Evolutionary conservation across 2,113 vertebrate genomes (phyloP), one percentile per base, ranked within the genome.

Genomic region (Misgurnus anguillicaudatus): DNA sequence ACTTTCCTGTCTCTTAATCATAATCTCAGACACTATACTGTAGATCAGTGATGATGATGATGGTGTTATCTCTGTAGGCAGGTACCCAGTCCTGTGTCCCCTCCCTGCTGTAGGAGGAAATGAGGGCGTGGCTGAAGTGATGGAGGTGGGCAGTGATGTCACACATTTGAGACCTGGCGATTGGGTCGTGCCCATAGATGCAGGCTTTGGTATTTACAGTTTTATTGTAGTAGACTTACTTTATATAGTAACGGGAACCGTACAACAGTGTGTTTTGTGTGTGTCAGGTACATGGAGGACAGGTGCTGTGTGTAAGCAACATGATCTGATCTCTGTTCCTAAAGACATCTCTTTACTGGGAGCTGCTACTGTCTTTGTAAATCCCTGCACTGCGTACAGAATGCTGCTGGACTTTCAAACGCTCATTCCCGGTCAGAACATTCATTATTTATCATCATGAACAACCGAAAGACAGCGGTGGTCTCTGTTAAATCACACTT

Each of bases 51-150:
- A 31, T 31, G 24, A 31, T 31, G 24, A 31, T 31, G 24, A 31
- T 31, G 24, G 24, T 31, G 24, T 31, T 63, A 41, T 61, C 21
- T 75, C 61, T 53, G 41, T 62, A 90, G 88, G 89, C 11, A 87
- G 77, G 2, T 90, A 90, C 42, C 84, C 84, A 1, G 86, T 90
- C 66, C 80, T 83, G 21, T 86, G 83, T 5, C 51, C 77, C 5
- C 63, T 89, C 31, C 89, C 89, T 45, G 88, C 87, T 19, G 76
- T 90, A 63, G 89, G 89, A n/a, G 89, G 89, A 13, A 90, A 88
- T 82, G 89, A 90, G 73, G 89, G 89, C 1, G 77, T 90, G 16
- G 88, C 82, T 4, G 86, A 87, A 64, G 86, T 90, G 48, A 47
- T 87, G 13, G 86, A 90, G 51, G 77, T 88, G 45, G 89, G 89